Evolutionary conservation across 2,888 invertebrate species (phyloP), one percentile per base, ranked within the genome.

Genomic region (Lissonota sp.): DNA sequence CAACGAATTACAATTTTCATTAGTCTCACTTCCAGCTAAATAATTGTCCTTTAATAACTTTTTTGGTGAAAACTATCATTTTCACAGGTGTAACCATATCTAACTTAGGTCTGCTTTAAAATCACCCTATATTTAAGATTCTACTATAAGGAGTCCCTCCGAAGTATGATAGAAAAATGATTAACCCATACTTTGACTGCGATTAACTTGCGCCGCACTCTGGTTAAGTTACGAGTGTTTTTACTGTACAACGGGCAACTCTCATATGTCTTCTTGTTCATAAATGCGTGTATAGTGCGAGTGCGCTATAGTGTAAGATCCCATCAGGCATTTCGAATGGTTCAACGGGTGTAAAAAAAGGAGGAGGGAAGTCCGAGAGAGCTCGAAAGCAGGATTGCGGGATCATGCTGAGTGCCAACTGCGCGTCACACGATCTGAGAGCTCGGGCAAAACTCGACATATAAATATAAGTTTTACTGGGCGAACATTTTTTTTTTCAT

Each of bases 321-420:
- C 64, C 42, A 64, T 77, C 62, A 14, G 12, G 63, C 58, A 58
- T 77, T 49, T 40, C 49, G 58, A 64, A 57, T 64, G 14, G 58
- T 12, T 60, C 39, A 44, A 26, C 42, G 63, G 26, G 64, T 49
- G 57, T 71, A 70, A 37, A 37, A n/a, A 57, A 71, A 42, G 42
- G 14, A 70, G 37, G 42, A 12, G 57, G 49, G 12, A 12, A 16
- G 64, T 57, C 26, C 26, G 26, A 26, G 53, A 42, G 42, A 71
- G 44, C 42, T 49, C 51, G 74, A 66, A 64, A 76, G 62, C 42
- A 74, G 53, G 51, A 44, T 60, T 57, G 73, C 63, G 71, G 79
- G 70, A 75, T 71, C 70, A 70, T 49, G 70, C 39, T 40, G 71
- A 71, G 63, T 46, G 62, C 26, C 51, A 62, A 16, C 40, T 7